Evolutionary conservation across 2,113 vertebrate species (phyloP), one percentile per base, ranked within the genome.

Genomic region (Carassius auratus): DNA sequence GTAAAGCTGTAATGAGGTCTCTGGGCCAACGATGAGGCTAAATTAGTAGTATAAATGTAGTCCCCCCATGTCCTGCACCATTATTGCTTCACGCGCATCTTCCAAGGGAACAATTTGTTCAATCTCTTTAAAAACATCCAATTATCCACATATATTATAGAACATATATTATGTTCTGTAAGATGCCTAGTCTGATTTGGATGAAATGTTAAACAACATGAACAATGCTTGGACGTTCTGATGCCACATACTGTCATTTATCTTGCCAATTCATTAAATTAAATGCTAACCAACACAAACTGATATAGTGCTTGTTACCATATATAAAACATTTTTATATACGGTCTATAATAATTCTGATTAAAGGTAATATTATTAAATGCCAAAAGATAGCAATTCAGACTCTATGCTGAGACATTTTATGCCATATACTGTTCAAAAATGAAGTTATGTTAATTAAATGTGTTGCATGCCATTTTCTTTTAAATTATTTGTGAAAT

Each of bases 1-100:
- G 23, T 79, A 26, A 84, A 52, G 26, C 57, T 19, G 26, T 84
- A 84, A 73, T 36, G 75, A 87, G 81, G 62, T 83, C 61, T 82
- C 61, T 1, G 10, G 52, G 73, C n/a, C 62, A 59, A 38, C 59
- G 62, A 69, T 52, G 17, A 52, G 30, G 81, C 50, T 78, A 83
- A 69, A 61, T 48, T 12, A 55, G 15, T 13, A 23, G 45, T 69
- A 33, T 84, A 5, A 76, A 76, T 55, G 45, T 45, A 61, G 19
- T 23, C 15, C 2, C 69, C 77, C 50, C 33, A 73, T 23, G 26
- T 74, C 17, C 38, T 55, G 26, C 42, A 26, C 64, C 81, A 23
- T 85, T 55, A 85, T 42, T 38, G 21, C 33, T 69, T 69, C 12
- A 45, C 23, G 33, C 76, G 62, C 17, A 38, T 36, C 59, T 8